Evolutionary conservation across 2,797 vertebrate species (phyloP), one percentile per base, ranked within the genome.

Genomic region (Potorous gilbertii): DNA sequence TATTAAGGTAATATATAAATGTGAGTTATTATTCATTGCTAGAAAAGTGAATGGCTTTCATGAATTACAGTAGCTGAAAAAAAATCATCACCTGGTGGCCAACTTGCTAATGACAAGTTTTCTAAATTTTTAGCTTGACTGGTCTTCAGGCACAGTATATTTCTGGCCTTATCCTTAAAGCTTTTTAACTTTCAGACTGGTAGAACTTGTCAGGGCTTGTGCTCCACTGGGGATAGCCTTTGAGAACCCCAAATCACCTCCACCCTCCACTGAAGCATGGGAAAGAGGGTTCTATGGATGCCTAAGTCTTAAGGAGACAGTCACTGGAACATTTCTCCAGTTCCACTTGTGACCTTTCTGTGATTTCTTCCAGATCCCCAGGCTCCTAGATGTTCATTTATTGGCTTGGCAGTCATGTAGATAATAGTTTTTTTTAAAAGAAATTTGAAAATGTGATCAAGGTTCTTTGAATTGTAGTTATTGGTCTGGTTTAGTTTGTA

Each of bases 321-420:
- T 95, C 95, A 56, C 90, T 55, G 56, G 91, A 93, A 89, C 13
- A 95, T 54, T 96, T 94, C 59, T 81, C 94, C 81, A 29, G 94
- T 95, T 96, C 96, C 89, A 92, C 92, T 94, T 95, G 62, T 95
- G 95, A 97, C 40, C 93, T 95, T 34, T 81, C 34, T 94, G 31
- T 97, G 55, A 92, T 93, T 96, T 96, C 93, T 96, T 92, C 91
- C 91, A 92, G 55, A 94, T 55, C 66, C 90, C 91, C 50, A 92
- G 54, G 90, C 46, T 94, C 95, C 94, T 62, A 93, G 66, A 59
- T 94, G 92, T 87, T 46, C 21, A 95, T 92, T 34, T 89, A 59
- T 66, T 91, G 92, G n/a, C 40, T 87, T 87, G 74, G 29, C 74
- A 94, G 8, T 34, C 46, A 34, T 34, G 59, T 18, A 90, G 92